Percentiles rank a stretch among this genome's conserved stretches.
phyloP scores from a whole-genome alignment of 1,140 invertebrate species.

The Paracyclopina nana region DNA sequence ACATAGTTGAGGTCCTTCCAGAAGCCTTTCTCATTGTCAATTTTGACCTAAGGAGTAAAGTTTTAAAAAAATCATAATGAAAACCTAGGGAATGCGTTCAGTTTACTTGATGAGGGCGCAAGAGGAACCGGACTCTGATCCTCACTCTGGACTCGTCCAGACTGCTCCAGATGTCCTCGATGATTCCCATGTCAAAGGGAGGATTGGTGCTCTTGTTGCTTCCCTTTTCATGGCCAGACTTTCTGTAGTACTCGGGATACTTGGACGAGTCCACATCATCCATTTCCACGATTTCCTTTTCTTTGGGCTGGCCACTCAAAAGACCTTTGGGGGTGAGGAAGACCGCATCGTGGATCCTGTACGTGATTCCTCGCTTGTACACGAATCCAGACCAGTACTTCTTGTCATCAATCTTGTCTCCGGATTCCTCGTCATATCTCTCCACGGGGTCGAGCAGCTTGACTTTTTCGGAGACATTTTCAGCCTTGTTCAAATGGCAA shows the following conservation, averaged over 20 bases:
- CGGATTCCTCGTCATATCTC: not conserved
- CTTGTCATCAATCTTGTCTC: no score
- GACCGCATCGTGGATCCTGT: not conserved
- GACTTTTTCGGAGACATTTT: not conserved
- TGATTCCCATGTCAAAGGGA: constrained; percentile 49
- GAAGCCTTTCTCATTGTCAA: no score
- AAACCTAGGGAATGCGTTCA: no score
- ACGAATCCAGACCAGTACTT: no score
- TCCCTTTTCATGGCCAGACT: constrained; percentile 43
- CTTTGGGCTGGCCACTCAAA: no score
- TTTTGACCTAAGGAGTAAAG: no score
- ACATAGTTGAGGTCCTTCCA: constrained; percentile 26
- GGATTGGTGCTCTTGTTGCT: constrained; percentile 49
- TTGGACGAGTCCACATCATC: constrained; percentile 41
- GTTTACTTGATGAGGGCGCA: no score
- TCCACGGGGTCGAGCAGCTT: not conserved
- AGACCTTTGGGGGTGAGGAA: not conserved
- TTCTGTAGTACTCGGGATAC: constrained; percentile 57
- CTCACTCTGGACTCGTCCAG: not conserved
- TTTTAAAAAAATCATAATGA: no score
- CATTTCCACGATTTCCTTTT: not conserved
- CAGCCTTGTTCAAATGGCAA: no score
- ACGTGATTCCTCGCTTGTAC: not conserved
- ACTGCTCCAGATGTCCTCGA: constrained; percentile 31
- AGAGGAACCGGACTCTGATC: constrained; percentile 24